Evolutionary conservation across 2,888 invertebrate genomes (phyloP).

Genomic region (Diaperis boleti): DNA sequence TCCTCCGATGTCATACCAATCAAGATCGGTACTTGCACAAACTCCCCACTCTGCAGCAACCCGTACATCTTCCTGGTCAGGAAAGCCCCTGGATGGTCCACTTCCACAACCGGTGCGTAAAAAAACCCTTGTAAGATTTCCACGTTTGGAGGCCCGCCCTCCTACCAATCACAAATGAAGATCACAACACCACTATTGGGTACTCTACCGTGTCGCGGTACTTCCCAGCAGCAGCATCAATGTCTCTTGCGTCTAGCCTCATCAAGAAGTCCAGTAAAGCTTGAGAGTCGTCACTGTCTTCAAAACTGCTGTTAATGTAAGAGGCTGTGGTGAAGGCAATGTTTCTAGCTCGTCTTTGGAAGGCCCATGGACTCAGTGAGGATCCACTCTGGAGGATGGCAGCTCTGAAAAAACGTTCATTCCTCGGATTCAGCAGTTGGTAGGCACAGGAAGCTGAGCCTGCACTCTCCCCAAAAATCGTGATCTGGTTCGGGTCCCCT

Average conservation of each 20-base stretch:
- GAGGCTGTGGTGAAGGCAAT: conserved; percentile 51
- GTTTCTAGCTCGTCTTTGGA: conserved; percentile 49
- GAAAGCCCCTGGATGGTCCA: conserved; percentile 43
- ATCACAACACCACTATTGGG: neutral
- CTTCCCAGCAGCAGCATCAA: neutral
- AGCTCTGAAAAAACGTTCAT: neutral
- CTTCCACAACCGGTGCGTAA: conserved; percentile 31
- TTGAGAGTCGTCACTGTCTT: conserved; percentile 36
- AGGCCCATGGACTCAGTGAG: conserved; percentile 47
- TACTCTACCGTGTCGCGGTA: neutral
- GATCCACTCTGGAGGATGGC: conserved; percentile 52
- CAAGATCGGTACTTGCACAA: conserved; percentile 50
- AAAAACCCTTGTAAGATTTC: conserved; percentile 23
- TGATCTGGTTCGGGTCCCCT: conserved; percentile 48
- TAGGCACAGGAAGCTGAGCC: neutral
- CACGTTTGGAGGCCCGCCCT: neutral
- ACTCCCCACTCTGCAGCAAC: conserved; percentile 41
- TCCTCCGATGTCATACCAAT: conserved; percentile 53
- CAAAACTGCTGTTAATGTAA: conserved; percentile 33
- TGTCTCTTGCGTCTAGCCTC: conserved; percentile 41
- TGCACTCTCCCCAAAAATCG: neutral
- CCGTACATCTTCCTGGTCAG: conserved; percentile 49
- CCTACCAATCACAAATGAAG: neutral
- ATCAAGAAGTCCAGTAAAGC: conserved; percentile 48
- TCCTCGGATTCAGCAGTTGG: neutral